Evolutionary conservation across 2,113 vertebrate species (phyloP).

Genomic region (Dendrocopos noguchii): DNA sequence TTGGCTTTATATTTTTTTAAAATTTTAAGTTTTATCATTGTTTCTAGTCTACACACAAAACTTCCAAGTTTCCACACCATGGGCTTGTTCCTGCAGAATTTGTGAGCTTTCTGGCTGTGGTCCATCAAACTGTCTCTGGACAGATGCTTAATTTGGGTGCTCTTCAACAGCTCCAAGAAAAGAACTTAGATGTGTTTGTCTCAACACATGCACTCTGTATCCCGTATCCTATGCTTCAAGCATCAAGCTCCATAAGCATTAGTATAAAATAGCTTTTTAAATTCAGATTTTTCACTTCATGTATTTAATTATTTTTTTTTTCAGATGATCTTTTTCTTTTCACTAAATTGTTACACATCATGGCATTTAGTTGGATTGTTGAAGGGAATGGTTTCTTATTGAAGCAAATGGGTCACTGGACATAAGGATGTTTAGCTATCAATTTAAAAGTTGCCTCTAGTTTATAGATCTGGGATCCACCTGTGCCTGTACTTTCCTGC

Average conservation of each 20-base stretch:
- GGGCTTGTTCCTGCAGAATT: constrained; percentile 5
- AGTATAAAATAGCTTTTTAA: neutral
- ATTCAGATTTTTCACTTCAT: neutral
- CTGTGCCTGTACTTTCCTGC: neutral
- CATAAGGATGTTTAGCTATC: neutral
- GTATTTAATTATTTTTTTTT: neutral
- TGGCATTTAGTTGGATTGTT: neutral
- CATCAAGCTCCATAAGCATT: neutral
- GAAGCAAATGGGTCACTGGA: neutral
- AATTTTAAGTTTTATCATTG: neutral
- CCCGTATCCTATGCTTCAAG: neutral
- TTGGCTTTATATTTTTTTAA: neutral
- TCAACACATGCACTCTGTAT: neutral
- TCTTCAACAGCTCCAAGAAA: constrained; percentile 32
- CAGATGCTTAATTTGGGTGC: constrained; percentile 48
- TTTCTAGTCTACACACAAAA: neutral
- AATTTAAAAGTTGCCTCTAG: neutral
- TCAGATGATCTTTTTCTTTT: neutral
- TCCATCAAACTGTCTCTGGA: constrained; percentile 21
- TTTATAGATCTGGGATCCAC: neutral
- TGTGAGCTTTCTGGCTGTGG: constrained; percentile 9
- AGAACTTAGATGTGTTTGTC: neutral
- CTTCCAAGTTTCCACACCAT: neutral
- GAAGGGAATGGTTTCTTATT: neutral
- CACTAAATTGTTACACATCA: fast-evolving